These are phyloP conservation scores for Melanotaenia maccullochi DNA, from an alignment of 2,797 vertebrate species.

Conservation along the genomic window DNA sequence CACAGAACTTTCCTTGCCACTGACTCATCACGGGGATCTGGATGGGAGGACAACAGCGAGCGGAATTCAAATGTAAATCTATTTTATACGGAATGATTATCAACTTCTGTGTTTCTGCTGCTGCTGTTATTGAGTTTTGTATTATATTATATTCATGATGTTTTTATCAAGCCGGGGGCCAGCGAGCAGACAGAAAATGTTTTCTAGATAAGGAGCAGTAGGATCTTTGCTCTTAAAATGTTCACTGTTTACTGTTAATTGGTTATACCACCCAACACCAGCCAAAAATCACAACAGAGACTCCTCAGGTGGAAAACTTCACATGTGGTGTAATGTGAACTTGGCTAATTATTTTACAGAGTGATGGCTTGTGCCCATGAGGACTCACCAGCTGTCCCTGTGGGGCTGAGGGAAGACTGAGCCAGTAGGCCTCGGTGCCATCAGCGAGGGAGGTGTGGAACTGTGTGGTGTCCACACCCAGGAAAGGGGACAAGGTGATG, in stretches of 20 bases:
- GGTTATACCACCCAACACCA: not conserved
- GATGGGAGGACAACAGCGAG: not conserved
- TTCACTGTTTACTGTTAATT: not conserved
- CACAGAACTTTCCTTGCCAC: constrained; percentile 88
- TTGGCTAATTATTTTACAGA: constrained; percentile 3
- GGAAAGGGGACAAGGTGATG: constrained; percentile 89
- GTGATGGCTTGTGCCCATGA: not conserved
- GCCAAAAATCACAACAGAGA: constrained; percentile 9
- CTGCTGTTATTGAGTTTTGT: constrained; percentile 6
- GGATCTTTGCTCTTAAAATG: not conserved
- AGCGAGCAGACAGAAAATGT: not conserved
- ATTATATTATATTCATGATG: constrained; percentile 15
- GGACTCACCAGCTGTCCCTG: constrained; percentile 82
- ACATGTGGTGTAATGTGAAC: constrained; percentile 2
- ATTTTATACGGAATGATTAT: constrained; percentile 6
- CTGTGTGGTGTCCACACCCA: constrained; percentile 83
- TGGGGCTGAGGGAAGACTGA: constrained; percentile 81
- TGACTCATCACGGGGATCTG: constrained; percentile 88
- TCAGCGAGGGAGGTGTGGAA: constrained; percentile 86
- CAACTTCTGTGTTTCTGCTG: not conserved
- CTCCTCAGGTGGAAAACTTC: not conserved
- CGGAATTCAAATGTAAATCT: not conserved
- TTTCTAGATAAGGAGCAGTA: not conserved
- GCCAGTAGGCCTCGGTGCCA: constrained; percentile 84
- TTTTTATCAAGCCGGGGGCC: constrained; percentile 24